phyloP scores from a whole-genome alignment of 2,888 invertebrate genomes.

The Halocaridina rubra region DNA sequence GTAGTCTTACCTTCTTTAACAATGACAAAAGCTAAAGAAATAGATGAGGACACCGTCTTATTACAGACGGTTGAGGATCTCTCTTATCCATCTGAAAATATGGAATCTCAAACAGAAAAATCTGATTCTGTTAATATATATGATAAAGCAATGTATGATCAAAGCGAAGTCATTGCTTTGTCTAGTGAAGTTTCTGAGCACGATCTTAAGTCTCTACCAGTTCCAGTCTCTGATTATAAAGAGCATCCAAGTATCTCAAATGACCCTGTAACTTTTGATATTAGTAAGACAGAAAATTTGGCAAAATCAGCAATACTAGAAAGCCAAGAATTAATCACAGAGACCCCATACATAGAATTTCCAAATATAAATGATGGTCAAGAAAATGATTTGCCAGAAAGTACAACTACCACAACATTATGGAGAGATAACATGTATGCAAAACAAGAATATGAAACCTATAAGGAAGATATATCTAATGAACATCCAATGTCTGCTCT shows the following conservation, averaged over 20 bases:
- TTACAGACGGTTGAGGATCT: neutral
- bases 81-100: neutral
- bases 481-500: neutral
- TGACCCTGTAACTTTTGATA: neutral
- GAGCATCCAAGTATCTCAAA: neutral
- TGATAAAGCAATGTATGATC: neutral
- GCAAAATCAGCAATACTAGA: neutral
- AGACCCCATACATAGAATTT: neutral
- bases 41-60: neutral
- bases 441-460: neutral
- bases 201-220: neutral
- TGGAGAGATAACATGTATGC: neutral
- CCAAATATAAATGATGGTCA: neutral
- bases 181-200: neutral
- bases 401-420: neutral
- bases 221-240: neutral
- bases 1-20: neutral
- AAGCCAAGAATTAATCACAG: neutral
- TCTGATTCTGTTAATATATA: neutral
- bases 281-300: neutral
- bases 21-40: constrained; percentile 3
- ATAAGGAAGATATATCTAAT: neutral
- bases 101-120: neutral
- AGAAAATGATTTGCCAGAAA: neutral
- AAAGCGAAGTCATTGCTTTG: neutral